Evolutionary conservation across 2,888 invertebrate species (phyloP), one percentile per base, ranked within the genome.

Genomic region (Mamestra brassicae): DNA sequence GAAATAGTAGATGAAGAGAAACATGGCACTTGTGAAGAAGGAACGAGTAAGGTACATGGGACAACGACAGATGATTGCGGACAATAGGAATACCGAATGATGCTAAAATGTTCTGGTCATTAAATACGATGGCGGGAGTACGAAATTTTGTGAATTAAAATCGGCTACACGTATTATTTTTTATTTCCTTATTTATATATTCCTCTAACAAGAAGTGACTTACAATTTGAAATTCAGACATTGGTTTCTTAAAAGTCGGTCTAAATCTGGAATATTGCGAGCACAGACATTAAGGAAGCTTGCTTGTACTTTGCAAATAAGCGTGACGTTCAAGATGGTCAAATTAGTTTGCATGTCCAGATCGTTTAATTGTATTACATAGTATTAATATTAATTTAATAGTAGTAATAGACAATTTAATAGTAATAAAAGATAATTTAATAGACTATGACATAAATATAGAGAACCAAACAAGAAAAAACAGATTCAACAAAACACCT

Each of bases 1-100:
- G 81, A 76, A 61, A 47, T 34, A 7, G 71, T 38, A 8, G 68
- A 65, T 61, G 81, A 55, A 52, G 57, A 8, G 10, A 75, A 64
- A 36, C 15, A 47, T 58, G 50, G 11, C 4, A 42, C 6, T 42
- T 58, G 26, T n/a, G 52, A 63, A 8, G 66, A 47, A 45, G 50
- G 50, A 61, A 42, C 42, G 0, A 67, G 17, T 11, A 52, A 67
- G 4, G 15, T 36, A 26, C 36, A 55, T 4, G 54, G n/a, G 8
- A 38, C 11, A 1, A 42, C 0, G 4, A 57, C 11, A 4, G 50
- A 34, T 42, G 42, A 38, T 47, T 47, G 26, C 26, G 52, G 7
- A n/a, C 36, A 5, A 15, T 52, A 47, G 13, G 13, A 36, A 72
- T 4, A 55, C 3, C 4, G 7, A 64, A 17, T 58, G 13, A 42